A percentile compares a stretch with the other conserved stretches of the same genome.
Evolutionary conservation across 1,140 invertebrate genomes (phyloP).

Genomic region (Adelges cooleyi): DNA sequence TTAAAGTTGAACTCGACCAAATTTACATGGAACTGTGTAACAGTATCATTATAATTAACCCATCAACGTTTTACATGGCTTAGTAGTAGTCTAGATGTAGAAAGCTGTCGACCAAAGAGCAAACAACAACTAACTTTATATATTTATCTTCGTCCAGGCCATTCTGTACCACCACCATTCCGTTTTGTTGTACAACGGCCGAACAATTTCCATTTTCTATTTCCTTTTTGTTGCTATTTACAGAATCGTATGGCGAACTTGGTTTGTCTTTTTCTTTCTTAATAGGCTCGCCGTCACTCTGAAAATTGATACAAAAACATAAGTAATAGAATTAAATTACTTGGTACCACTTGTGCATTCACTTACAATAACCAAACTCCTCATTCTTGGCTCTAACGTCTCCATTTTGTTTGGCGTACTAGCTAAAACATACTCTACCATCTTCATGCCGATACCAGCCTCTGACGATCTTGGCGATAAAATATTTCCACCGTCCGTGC

Average conservation of each 20-base stretch:
- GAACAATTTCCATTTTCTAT: slow-evolving; percentile 39
- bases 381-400: slow-evolving; percentile 58
- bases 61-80: too few relatives aligned
- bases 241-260: slow-evolving; percentile 53
- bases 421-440: slow-evolving; percentile 94
- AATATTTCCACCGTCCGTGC: slow-evolving; percentile 44
- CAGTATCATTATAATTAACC: too few relatives aligned
- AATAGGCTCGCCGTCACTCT: slow-evolving; percentile 37
- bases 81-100: too few relatives aligned
- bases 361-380: slow-evolving; percentile 54
- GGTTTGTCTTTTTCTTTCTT: slow-evolving; percentile 54
- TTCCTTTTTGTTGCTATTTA: slow-evolving; percentile 43
- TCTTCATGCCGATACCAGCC: slow-evolving; percentile 85
- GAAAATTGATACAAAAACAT: slow-evolving; percentile 20
- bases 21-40: too few relatives aligned
- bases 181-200: slow-evolving; percentile 43
- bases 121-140: slow-evolving; percentile 89
- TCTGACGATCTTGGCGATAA: slow-evolving; percentile 57
- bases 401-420: slow-evolving; percentile 76
- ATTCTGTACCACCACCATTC: slow-evolving; percentile 65
- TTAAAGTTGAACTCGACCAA: too few relatives aligned
- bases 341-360: neutral
- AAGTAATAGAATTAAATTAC: neutral
- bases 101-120: too few relatives aligned
- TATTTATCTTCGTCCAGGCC: slow-evolving; percentile 81